A percentile compares a stretch with the other conserved stretches of the same genome.
These are phyloP conservation scores for Pangasianodon hypophthalmus DNA, from an alignment of 2,113 vertebrate genomes.

Conservation along the genomic window DNA sequence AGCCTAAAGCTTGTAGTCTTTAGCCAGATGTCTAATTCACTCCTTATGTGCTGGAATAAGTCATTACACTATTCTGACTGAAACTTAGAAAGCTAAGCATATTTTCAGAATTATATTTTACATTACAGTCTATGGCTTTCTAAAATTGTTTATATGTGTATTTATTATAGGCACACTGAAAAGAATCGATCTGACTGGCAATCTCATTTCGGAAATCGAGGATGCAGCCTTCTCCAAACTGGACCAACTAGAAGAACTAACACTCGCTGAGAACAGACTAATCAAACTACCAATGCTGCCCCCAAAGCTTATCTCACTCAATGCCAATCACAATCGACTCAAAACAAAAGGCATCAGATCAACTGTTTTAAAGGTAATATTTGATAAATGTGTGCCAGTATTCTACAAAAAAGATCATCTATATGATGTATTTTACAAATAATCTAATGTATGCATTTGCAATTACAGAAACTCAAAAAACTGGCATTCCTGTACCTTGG, in stretches of 20 bases:
- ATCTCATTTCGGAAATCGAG: slow-evolving; percentile 88
- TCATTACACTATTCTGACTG: neutral
- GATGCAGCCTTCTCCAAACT: slow-evolving; percentile 89
- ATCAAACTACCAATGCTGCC: slow-evolving; percentile 86
- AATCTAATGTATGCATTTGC: neutral
- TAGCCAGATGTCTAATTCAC: slow-evolving; percentile 18
- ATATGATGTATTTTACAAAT: neutral
- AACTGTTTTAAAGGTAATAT: slow-evolving; percentile 84
- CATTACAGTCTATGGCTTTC: neutral
- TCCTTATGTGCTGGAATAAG: slow-evolving; percentile 11
- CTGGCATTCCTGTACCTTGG: slow-evolving; percentile 87
- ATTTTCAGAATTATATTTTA: neutral
- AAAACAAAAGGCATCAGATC: slow-evolving; percentile 88
- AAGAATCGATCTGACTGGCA: slow-evolving; percentile 89
- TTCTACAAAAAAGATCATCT: neutral
- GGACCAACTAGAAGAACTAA: slow-evolving; percentile 83
- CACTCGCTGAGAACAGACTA: slow-evolving; percentile 85
- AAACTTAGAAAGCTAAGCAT: neutral
- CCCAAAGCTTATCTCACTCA: slow-evolving; percentile 78
- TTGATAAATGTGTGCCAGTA: neutral
- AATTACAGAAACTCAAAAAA: slow-evolving; percentile 80
- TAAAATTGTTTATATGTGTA: slow-evolving; percentile 8
- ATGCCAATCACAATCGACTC: slow-evolving; percentile 85
- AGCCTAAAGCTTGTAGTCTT: neutral
- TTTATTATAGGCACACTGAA: slow-evolving; percentile 80